phyloP scores from a whole-genome alignment of 2,113 vertebrate species.

The Stegastes partitus region DNA sequence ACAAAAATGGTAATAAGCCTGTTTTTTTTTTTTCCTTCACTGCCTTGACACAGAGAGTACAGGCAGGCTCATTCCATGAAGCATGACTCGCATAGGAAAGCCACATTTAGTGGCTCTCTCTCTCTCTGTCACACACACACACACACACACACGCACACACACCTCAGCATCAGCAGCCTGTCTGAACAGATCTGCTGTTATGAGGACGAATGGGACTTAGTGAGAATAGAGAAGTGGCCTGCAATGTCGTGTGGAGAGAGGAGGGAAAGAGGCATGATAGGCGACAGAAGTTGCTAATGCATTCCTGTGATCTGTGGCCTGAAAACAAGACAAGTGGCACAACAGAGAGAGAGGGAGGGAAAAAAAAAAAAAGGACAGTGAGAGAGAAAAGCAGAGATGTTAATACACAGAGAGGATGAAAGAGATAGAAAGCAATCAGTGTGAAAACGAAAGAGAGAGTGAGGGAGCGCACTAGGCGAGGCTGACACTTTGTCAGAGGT shows the following conservation, averaged over 20 bases:
- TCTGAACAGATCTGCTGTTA: constrained; percentile 40
- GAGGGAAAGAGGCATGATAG: constrained; percentile 7
- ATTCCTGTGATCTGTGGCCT: constrained; percentile 52
- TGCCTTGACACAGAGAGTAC: too few relatives aligned
- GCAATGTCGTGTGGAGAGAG: neutral
- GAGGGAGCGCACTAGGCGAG: constrained; percentile 36
- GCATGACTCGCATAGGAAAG: neutral
- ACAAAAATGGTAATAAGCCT: too few relatives aligned
- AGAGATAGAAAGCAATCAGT: constrained; percentile 65
- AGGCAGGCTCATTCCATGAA: too few relatives aligned
- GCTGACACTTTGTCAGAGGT: constrained; percentile 69
- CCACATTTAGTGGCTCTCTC: too few relatives aligned
- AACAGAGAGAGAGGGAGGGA: neutral
- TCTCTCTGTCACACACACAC: neutral
- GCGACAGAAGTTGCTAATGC: constrained; percentile 43
- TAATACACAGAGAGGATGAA: constrained; percentile 52
- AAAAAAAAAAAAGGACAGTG: constrained; percentile 16
- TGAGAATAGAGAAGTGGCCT: constrained; percentile 30
- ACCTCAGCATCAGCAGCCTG: constrained; percentile 17
- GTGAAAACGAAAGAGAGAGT: constrained; percentile 36
- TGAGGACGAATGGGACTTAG: constrained; percentile 35
- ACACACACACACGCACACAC: neutral
- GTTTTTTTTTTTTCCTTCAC: too few relatives aligned
- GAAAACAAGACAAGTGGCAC: constrained; percentile 41
- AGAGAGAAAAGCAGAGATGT: constrained; percentile 32